Conservation (phyloP, 2,888 invertebrate genomes). For the Dasysyrphus albostriatus region DNA sequence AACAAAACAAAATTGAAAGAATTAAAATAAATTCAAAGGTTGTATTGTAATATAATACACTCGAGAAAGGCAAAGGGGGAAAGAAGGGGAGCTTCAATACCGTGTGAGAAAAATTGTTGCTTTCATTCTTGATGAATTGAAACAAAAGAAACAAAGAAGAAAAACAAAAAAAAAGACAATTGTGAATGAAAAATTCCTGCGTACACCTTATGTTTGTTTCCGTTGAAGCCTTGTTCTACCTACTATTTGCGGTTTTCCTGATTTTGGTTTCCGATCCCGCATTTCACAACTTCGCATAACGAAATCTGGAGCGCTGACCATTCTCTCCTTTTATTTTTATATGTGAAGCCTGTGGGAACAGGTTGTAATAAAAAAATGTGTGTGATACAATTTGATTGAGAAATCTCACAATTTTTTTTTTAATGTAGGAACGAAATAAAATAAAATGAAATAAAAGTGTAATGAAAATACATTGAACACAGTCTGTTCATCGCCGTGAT, state of each 20-base stretch:
- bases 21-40: slow-evolving; percentile 8
- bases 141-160: slow-evolving; percentile 21
- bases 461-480: slow-evolving; percentile 19
- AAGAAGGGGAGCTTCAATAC: not conserved
- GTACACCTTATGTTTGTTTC: slow-evolving; percentile 42
- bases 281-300: slow-evolving; percentile 18
- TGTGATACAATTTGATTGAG: slow-evolving; percentile 73
- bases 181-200: slow-evolving; percentile 63
- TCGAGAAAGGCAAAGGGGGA: too few species aligned
- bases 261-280: slow-evolving; percentile 58
- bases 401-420: slow-evolving; percentile 63
- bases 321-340: slow-evolving; percentile 4
- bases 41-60: slow-evolving; percentile 11
- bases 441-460: slow-evolving; percentile 5
- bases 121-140: slow-evolving; percentile 17
- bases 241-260: slow-evolving; percentile 64
- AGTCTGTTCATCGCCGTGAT: not conserved
- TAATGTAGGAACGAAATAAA: not conserved
- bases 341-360: slow-evolving; percentile 57
- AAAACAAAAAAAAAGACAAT: slow-evolving; percentile 29
- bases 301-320: slow-evolving; percentile 49
- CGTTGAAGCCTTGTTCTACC: slow-evolving; percentile 65
- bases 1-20: not conserved
- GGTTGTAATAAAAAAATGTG: slow-evolving; percentile 54
- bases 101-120: slow-evolving; percentile 28